Conservation (phyloP, 1,140 invertebrate genomes). For the Drosophila murphyi region DNA sequence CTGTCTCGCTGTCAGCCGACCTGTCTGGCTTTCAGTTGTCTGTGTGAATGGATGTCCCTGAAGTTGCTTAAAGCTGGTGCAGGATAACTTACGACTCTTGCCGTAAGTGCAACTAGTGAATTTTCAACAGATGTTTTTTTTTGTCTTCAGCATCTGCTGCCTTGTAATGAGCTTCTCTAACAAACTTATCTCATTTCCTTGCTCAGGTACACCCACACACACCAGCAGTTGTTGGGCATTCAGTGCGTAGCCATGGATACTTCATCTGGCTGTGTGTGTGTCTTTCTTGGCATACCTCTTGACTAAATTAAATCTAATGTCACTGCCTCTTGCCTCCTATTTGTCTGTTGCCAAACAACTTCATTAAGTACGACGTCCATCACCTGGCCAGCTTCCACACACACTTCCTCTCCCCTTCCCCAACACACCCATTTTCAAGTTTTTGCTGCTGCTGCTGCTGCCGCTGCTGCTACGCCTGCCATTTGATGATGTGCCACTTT, state of each 20-base stretch:
- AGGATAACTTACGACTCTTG: conserved; percentile 5
- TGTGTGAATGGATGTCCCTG: background rate
- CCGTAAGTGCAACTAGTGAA: conserved; percentile 2
- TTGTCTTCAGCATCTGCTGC: conserved; percentile 1
- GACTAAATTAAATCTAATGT: conserved; percentile 75
- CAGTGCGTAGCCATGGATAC: too few species aligned
- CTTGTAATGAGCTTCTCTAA: conserved; percentile 34
- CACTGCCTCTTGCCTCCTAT: conserved; percentile 47
- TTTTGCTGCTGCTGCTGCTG: conserved; percentile 4
- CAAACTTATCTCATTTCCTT: conserved; percentile 69
- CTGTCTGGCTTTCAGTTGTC: background rate
- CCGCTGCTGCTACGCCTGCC: background rate
- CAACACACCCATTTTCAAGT: conserved; percentile 1
- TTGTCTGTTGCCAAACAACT: conserved; percentile 53
- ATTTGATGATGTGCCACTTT: conserved; percentile 45
- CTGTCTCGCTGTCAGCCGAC: background rate
- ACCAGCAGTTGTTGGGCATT: conserved; percentile 17
- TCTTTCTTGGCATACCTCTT: conserved; percentile 50
- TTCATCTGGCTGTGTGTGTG: background rate
- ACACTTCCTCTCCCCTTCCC: background rate
- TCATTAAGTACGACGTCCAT: conserved; percentile 65
- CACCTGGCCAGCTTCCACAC: conserved; percentile 10
- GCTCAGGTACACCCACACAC: conserved; percentile 18
- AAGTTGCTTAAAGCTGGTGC: background rate
- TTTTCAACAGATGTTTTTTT: conserved; percentile 10